Evolutionary conservation across 2,797 vertebrate genomes (phyloP).

Genomic region (Leuciscus waleckii): DNA sequence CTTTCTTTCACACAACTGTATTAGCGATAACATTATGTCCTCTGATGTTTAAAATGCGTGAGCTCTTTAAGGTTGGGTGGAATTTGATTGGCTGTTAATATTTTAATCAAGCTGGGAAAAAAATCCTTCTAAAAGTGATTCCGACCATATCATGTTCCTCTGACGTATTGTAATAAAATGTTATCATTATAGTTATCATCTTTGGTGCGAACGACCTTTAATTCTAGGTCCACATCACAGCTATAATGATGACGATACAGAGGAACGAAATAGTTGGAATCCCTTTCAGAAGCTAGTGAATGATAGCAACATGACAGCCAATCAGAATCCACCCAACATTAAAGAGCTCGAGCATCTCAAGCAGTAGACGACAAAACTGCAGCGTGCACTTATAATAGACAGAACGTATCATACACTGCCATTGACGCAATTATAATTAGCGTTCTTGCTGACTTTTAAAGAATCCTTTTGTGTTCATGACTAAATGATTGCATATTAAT

Average conservation of each 20-base stretch:
- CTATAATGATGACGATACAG: background rate
- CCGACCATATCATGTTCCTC: background rate
- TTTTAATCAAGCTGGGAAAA: background rate
- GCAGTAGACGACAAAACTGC: background rate
- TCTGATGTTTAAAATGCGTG: background rate
- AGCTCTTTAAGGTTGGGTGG: background rate
- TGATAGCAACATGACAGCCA: background rate
- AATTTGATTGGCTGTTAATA: background rate
- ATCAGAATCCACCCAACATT: background rate
- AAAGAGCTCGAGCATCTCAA: background rate
- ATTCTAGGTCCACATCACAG: background rate
- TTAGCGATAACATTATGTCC: background rate
- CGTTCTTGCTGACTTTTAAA: background rate
- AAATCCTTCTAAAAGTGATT: background rate
- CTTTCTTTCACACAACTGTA: too few species aligned
- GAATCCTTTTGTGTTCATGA: background rate
- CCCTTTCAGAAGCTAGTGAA: background rate
- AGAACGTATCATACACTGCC: background rate
- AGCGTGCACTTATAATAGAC: background rate
- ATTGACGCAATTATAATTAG: background rate
- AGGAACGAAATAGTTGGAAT: background rate
- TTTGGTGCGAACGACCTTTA: background rate
- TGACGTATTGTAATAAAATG: background rate
- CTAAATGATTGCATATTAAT: conserved; percentile 4
- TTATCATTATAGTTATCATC: background rate